Evolutionary conservation across 2,113 vertebrate species (phyloP).

Genomic region (Catagonus wagneri): DNA sequence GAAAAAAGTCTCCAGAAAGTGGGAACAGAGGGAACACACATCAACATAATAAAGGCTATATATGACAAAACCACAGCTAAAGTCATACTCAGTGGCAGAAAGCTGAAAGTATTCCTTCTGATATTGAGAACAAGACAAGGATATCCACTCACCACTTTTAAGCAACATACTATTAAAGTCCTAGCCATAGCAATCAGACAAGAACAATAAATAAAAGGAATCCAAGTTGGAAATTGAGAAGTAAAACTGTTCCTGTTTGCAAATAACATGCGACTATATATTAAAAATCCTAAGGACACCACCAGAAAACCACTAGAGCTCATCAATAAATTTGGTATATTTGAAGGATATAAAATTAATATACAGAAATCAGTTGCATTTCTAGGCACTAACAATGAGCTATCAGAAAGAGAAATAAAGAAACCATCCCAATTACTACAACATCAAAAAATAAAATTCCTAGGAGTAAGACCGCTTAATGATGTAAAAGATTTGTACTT

Average conservation of each 20-base stretch:
- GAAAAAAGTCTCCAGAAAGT: background rate
- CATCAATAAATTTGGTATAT: background rate
- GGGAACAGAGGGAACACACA: background rate
- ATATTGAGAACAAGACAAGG: background rate
- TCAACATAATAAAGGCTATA: background rate
- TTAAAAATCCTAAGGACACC: background rate
- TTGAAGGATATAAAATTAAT: background rate
- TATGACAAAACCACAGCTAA: background rate
- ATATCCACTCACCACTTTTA: background rate
- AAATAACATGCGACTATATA: background rate
- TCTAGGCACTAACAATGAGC: background rate
- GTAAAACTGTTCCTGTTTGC: background rate
- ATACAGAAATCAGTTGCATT: background rate
- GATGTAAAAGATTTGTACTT: background rate
- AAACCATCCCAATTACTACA: background rate
- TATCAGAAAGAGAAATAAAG: background rate
- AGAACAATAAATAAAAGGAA: background rate
- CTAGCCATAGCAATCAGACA: background rate
- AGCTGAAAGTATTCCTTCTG: background rate
- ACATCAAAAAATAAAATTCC: background rate
- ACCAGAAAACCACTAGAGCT: background rate
- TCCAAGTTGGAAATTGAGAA: background rate
- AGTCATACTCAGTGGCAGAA: background rate
- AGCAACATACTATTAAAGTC: background rate
- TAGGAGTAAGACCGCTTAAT: background rate